Percentiles rank a stretch among this genome's conserved stretches.
Evolutionary conservation across 2,113 vertebrate species (phyloP).

Genomic region (Mugil cephalus): DNA sequence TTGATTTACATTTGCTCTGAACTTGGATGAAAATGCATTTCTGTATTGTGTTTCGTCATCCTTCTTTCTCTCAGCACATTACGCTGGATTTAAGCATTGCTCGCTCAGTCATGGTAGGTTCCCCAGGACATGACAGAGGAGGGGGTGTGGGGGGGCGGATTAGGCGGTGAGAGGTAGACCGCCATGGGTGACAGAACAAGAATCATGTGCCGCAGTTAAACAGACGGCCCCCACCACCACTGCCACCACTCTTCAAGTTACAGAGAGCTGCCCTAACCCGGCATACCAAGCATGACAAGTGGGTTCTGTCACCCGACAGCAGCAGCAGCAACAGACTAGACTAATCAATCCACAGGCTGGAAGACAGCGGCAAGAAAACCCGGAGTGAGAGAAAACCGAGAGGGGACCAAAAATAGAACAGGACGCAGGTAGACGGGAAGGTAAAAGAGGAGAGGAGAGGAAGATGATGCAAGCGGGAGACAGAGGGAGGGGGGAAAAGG

Average conservation of each 20-base stretch:
- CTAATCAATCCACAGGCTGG: constrained; percentile 49
- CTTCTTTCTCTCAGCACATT: constrained; percentile 2
- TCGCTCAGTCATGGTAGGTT: constrained; percentile 20
- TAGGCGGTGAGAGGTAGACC: constrained; percentile 48
- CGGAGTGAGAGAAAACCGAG: not conserved
- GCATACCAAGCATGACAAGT: constrained; percentile 49
- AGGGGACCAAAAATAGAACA: constrained; percentile 28
- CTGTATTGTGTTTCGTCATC: not conserved
- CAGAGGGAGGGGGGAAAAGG: constrained; percentile 12
- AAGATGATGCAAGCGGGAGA: constrained; percentile 49
- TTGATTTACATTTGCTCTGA: not conserved
- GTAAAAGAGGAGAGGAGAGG: constrained; percentile 8
- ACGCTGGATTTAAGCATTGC: constrained; percentile 31
- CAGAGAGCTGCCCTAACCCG: constrained; percentile 37
- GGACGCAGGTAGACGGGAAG: constrained; percentile 45
- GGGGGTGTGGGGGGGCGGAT: constrained; percentile 45
- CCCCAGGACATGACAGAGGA: constrained; percentile 44
- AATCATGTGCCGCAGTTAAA: constrained; percentile 43
- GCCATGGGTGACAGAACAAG: constrained; percentile 57
- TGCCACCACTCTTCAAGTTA: constrained; percentile 14
- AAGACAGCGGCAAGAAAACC: not conserved
- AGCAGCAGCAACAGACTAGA: constrained; percentile 23
- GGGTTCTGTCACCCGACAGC: constrained; percentile 36
- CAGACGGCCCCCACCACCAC: constrained; percentile 22
- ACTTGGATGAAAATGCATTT: not conserved